Base-by-base conservation (phyloP, 1,140 invertebrate species). In the Archivesica marissinica region DNA sequence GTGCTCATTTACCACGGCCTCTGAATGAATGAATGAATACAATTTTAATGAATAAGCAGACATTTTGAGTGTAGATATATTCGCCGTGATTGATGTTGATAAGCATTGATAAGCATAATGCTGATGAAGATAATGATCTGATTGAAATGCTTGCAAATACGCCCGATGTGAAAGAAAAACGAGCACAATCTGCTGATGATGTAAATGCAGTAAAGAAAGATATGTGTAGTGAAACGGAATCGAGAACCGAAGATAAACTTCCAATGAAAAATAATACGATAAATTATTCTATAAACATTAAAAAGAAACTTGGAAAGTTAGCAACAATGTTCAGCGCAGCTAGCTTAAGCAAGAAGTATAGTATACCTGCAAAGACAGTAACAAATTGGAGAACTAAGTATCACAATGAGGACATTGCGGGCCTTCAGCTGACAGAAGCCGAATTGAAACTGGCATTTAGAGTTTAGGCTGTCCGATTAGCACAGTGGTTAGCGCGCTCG, bases 21-120 rank as follows among this genome's bases (percentile, higher is more conserved):
- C n/a, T n/a, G n/a, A n/a, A n/a, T n/a, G n/a, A n/a, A n/a, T n/a
- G n/a, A n/a, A n/a, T n/a, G n/a, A n/a, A n/a, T n/a, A n/a, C n/a
- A n/a, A n/a, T n/a, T n/a, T n/a, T n/a, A n/a, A n/a, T n/a, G n/a
- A n/a, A n/a, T n/a, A n/a, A n/a, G n/a, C n/a, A n/a, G n/a, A n/a
- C n/a, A n/a, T n/a, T n/a, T 56, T 83, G 35, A 83, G 72, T 83
- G 80, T 70, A 23, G 80, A 83, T 64, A 83, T 83, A 30, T 83
- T 83, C n/a, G 47, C 39, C 50, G 70, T 72, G 0, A 83, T 74
- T 61, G 68, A 82, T 2, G 11, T n/a, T n/a, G n/a, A n/a, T n/a
- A n/a, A n/a, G n/a, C n/a, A n/a, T 44, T 33, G 59, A 70, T 9
- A 38, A 72, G 20, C 28, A 50, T 41, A 20, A 68, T 39, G 47